Evolutionary conservation across 2,888 invertebrate species (phyloP).

Genomic region (Scotopteryx bipunctaria): DNA sequence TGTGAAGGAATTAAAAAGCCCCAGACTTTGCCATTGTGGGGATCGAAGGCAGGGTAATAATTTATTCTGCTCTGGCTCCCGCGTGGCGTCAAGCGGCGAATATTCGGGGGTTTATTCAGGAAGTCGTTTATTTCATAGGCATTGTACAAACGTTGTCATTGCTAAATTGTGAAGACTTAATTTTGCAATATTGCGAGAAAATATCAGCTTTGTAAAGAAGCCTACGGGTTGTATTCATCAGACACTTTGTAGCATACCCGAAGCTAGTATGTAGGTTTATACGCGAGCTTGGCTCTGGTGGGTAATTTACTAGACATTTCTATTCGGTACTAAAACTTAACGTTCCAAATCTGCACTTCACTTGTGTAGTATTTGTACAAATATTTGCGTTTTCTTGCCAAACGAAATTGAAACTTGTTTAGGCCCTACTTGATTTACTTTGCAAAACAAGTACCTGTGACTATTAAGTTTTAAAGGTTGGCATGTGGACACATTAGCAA

Average conservation of each 20-base stretch:
- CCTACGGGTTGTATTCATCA: slow-evolving; percentile 6
- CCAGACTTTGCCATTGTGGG: slow-evolving; percentile 60
- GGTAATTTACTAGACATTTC: slow-evolving; percentile 23
- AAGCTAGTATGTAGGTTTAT: slow-evolving; percentile 21
- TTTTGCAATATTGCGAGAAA: slow-evolving; percentile 20
- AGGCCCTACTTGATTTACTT: slow-evolving; percentile 1
- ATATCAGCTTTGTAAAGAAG: slow-evolving; percentile 3
- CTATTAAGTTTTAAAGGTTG: slow-evolving; percentile 33
- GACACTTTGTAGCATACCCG: slow-evolving; percentile 16
- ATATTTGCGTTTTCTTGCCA: slow-evolving; percentile 15
- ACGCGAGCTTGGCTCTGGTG: slow-evolving; percentile 5
- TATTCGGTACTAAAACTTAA: slow-evolving; percentile 21
- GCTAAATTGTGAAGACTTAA: slow-evolving; percentile 16
- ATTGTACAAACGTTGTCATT: slow-evolving; percentile 19
- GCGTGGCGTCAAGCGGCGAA: slow-evolving; percentile 57
- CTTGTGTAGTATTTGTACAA: slow-evolving; percentile 32
- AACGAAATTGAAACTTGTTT: slow-evolving; percentile 6
- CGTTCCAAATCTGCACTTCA: slow-evolving; percentile 20
- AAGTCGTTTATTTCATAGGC: slow-evolving; percentile 32
- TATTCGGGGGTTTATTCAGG: slow-evolving; percentile 48
- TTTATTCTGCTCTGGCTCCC: slow-evolving; percentile 68
- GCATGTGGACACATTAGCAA: slow-evolving; percentile 39
- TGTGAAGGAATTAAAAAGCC: slow-evolving; percentile 56
- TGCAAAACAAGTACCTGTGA: neutral
- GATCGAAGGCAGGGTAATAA: slow-evolving; percentile 62